Evolutionary conservation across 2,797 vertebrate genomes (phyloP), one percentile per base, ranked within the genome.

Genomic region (Notamacropus eugenii): DNA sequence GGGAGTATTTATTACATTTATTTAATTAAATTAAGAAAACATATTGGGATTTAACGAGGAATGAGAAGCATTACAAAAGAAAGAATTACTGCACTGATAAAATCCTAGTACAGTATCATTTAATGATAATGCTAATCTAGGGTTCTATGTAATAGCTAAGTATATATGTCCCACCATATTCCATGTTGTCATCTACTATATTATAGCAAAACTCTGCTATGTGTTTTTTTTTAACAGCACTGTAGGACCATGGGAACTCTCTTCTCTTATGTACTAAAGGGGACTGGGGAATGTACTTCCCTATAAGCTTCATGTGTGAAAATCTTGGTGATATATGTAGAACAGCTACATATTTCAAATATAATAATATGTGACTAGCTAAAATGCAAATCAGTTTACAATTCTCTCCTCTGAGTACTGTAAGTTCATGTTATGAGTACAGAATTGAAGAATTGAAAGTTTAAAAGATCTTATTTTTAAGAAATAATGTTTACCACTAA

Each of bases 311-410:
- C 1, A 3, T 93, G 55, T 82, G 22, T 82, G 22, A 82, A 82
- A 46, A 24, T 46, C 2, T 54, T 92, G 55, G 46, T 91, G 13
- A 91, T 12, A 0, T 54, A 67, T 94, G 93, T 92, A 52, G 50
- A 95, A 96, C 11, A 93, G 27, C 12, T 29, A 22, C 82, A 57
- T 93, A 95, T 82, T 87, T 94, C 95, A 92, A 54, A 95, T 67
- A 29, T 5, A 12, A 92, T 92, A 54, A 92, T 57, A 67, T 56
- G 4, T 2, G 56, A 24, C 92, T 5, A 55, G 5, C 91, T 2
- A 12, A 97, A 93, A 54, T 55, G 16, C 24, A 95, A 55, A 93
- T 93, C 95, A 1, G 58, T 94, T 95, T 93, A 5, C 27, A 92
- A 54, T 10, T 2, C 59, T 22, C 6, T 92, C 34, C 24, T 96